Base-by-base conservation (phyloP, 2,888 invertebrate species). In the Fabriciana adippe region DNA sequence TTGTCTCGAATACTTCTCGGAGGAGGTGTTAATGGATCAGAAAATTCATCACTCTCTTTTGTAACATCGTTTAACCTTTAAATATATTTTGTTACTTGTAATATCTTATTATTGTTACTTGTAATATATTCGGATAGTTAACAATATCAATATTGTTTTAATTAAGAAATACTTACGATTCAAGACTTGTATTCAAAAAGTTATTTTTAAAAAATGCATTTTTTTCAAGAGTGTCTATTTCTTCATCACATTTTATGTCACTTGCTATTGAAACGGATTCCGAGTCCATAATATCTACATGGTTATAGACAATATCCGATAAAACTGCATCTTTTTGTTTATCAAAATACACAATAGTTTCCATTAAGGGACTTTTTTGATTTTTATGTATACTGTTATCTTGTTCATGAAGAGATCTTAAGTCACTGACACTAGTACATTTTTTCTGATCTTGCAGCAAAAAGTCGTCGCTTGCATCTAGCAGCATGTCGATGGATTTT, bases 161-260 rank as follows among this genome's bases (percentile, higher is more conserved):
- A 16, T 8, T 35, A 18, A 26, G 48, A 35, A 31, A n/a, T 71
- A 90, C 91, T 88, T 80, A 91, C 91, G 90, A 90, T 80, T 90
- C 91, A 18, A 86, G 71, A 69, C 89, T 90, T 11, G 78, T 75
- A 68, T 74, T 81, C 14, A 79, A 76, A 60, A 81, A 79, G 26
- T 81, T 75, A 3, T 81, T 79, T n/a, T 74, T 78, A 48, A 86
- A 83, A 70, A 85, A 80, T 13, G 70, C 74, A 61, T 78, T 77
- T 64, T 76, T 76, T 61, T 70, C 68, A 21, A 67, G 71, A 31
- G 73, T 71, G 16, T 72, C 75, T 57, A 66, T 76, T 65, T 80
- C 82, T 66, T 75, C 74, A 55, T 80, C 80, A 64, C 13, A 31
- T 59, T 77, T 72, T 71, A 72, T 76, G 48, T 81, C 79, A 64